Conservation (phyloP, 2,113 vertebrate genomes). For the Alligator mississippiensis region DNA sequence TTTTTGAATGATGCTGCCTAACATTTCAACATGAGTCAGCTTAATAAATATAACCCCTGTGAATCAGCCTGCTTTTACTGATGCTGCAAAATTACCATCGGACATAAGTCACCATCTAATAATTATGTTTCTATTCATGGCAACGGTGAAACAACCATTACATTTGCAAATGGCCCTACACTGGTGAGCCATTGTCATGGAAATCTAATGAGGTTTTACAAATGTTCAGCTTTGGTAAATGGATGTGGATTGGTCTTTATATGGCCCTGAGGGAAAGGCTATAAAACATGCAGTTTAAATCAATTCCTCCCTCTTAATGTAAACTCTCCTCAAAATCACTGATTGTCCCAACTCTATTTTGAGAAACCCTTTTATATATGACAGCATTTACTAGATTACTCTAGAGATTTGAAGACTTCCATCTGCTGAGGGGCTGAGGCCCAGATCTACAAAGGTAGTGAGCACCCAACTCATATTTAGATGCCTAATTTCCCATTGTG, state of each 20-base stretch:
- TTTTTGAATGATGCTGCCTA: background rate
- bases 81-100: background rate
- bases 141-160: accelerated
- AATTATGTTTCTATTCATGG: background rate
- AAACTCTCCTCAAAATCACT: background rate
- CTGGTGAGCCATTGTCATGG: background rate
- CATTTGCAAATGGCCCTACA: background rate
- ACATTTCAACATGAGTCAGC: background rate
- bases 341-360: background rate
- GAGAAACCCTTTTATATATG: background rate
- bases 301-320: background rate
- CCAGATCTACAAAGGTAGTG: no score
- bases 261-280: background rate
- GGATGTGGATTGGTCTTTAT: background rate
- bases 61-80: slow-evolving; percentile 13
- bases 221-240: background rate
- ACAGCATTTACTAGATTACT: background rate
- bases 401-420: accelerated
- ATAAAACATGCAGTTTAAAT: background rate
- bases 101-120: background rate
- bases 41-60: background rate
- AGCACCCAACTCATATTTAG: no score
- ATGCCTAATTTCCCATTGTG: no score
- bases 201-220: accelerated
- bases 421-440: background rate